phyloP scores from a whole-genome alignment of 2,888 invertebrate genomes.

The Deilephila porcellus region DNA sequence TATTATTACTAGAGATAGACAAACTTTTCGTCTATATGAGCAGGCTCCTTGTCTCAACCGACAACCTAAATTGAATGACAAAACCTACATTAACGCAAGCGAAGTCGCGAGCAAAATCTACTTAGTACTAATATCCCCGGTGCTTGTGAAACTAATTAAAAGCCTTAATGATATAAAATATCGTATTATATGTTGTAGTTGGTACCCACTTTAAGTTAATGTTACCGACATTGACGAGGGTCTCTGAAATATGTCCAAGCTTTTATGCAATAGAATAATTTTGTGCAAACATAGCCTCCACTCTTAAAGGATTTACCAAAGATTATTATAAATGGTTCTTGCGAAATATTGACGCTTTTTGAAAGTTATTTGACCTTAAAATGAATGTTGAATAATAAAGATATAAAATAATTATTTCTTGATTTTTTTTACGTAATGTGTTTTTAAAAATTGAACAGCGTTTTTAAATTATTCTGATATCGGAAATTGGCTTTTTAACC shows the following conservation, averaged over 20 bases:
- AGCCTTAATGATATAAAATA: constrained; percentile 1
- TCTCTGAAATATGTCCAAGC: constrained; percentile 51
- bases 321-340: constrained; percentile 15
- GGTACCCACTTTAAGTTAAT: constrained; percentile 41
- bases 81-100: no score
- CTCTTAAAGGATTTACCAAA: constrained; percentile 34
- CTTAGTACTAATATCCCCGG: no score
- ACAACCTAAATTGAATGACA: no score
- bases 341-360: neutral
- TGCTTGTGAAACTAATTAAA: neutral
- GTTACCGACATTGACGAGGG: constrained; percentile 64
- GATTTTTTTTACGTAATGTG: neutral
- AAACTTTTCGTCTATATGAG: no score
- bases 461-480: neutral
- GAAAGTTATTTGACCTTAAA: no score
- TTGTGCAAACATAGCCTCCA: constrained; percentile 28
- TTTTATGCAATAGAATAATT: constrained; percentile 44
- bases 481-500: neutral
- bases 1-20: no score
- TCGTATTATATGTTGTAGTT: constrained; percentile 18
- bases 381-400: neutral
- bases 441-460: neutral
- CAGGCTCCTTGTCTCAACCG: no score
- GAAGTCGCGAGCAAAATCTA: no score
- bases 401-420: neutral